A percentile compares a stretch with the other conserved stretches of the same genome.
Evolutionary conservation across 2,797 vertebrate species (phyloP).

Genomic region (Rhinatrema bivittatum): DNA sequence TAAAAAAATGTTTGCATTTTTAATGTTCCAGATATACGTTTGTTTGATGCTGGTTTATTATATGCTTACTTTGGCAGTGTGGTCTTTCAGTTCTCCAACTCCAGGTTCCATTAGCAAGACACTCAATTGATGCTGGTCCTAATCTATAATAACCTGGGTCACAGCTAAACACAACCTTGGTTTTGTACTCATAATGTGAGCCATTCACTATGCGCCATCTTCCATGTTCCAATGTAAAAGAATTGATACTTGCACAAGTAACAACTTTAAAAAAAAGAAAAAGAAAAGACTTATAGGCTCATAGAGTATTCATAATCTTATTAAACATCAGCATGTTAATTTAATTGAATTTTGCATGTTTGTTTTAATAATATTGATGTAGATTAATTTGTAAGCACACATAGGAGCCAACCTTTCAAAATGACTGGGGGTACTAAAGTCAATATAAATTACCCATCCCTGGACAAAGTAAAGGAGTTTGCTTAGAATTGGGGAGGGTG

Average conservation of each 20-base stretch:
- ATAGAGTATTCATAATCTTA: no score
- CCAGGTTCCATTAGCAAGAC: constrained; percentile 88
- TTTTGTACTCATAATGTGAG: constrained; percentile 94
- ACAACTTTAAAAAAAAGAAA: constrained; percentile 74
- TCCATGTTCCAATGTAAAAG: constrained; percentile 92
- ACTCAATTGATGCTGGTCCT: constrained; percentile 92
- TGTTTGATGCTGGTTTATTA: no score
- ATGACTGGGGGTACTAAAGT: no score
- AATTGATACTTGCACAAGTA: constrained; percentile 95
- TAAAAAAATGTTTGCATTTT: no score
- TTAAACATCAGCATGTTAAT: no score
- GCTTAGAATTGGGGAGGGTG: no score
- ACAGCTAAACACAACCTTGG: constrained; percentile 95
- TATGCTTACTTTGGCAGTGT: constrained; percentile 86
- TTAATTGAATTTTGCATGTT: not conserved
- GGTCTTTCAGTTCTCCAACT: constrained; percentile 97
- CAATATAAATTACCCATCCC: no score
- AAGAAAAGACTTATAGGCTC: not conserved
- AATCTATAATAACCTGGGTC: constrained; percentile 92
- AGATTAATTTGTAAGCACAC: no score
- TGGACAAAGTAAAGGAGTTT: no score
- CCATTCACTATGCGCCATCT: constrained; percentile 96
- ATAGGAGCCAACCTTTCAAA: no score
- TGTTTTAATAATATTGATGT: not conserved
- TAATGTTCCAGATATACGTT: no score